Conservation (phyloP, 2,888 invertebrate genomes). For the Drosophila atripex region DNA sequence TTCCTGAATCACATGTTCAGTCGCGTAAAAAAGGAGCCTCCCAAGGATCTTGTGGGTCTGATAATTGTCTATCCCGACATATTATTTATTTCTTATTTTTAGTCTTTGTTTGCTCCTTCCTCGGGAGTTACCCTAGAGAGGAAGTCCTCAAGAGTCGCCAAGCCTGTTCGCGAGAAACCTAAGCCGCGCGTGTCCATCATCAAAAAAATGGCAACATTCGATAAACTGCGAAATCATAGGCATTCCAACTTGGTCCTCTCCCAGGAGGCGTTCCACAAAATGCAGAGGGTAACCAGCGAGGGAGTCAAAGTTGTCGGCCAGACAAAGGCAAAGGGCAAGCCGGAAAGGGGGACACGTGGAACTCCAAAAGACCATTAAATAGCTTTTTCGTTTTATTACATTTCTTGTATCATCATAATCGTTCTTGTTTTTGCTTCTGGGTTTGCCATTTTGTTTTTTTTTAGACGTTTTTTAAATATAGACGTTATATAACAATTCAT, state of each 20-base stretch:
- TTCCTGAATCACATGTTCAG: constrained; percentile 57
- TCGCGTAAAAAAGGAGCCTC: not conserved
- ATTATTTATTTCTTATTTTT: not conserved
- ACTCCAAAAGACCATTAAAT: constrained; percentile 21
- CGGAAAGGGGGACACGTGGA: not conserved
- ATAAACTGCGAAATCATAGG: constrained; percentile 35
- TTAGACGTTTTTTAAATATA: constrained; percentile 72
- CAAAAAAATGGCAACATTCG: constrained; percentile 23
- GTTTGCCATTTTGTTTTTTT: constrained; percentile 56
- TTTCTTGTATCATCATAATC: constrained; percentile 65
- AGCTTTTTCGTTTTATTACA: constrained; percentile 41
- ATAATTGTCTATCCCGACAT: not conserved
- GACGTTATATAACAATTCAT: constrained; percentile 80
- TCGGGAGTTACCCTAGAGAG: not conserved
- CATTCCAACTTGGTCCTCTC: constrained; percentile 36
- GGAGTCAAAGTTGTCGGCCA: not conserved
- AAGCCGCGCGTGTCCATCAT: not conserved
- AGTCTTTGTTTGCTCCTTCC: not conserved
- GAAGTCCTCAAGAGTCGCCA: not conserved
- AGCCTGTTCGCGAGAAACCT: constrained; percentile 29
- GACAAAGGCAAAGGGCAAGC: not conserved
- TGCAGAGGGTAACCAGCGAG: constrained; percentile 16
- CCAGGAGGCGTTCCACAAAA: constrained; percentile 45
- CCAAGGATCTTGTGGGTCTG: constrained; percentile 25
- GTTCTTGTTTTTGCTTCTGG: constrained; percentile 38